phyloP scores from a whole-genome alignment of 2,888 invertebrate genomes.

The Ophioninae sp. region DNA sequence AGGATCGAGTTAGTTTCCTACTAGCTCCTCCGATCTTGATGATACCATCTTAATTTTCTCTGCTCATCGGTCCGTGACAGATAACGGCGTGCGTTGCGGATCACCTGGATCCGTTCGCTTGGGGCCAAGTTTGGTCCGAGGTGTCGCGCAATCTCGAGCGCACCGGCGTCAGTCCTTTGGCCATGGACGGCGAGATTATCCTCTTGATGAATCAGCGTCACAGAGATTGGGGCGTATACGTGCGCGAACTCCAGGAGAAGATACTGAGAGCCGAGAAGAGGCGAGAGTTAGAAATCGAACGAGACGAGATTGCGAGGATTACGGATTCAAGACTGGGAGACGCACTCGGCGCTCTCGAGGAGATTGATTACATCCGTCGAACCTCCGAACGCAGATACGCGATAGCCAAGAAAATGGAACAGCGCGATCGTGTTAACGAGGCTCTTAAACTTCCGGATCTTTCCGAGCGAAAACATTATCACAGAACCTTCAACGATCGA shows the following conservation, averaged over 20 bases:
- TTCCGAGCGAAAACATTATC: slow-evolving; percentile 58
- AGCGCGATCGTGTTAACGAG: slow-evolving; percentile 65
- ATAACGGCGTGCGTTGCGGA: slow-evolving; percentile 80
- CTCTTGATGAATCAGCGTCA: slow-evolving; percentile 76
- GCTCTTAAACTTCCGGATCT: slow-evolving; percentile 64
- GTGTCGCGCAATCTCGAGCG: slow-evolving; percentile 76
- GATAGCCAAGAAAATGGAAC: slow-evolving; percentile 70
- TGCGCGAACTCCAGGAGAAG: slow-evolving; percentile 76
- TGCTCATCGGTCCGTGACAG: slow-evolving; percentile 66
- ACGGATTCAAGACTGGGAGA: slow-evolving; percentile 76
- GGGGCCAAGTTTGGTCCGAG: slow-evolving; percentile 81
- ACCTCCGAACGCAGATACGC: slow-evolving; percentile 79
- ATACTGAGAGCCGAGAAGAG: slow-evolving; percentile 70
- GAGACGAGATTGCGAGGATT: slow-evolving; percentile 75
- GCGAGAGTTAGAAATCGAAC: slow-evolving; percentile 77
- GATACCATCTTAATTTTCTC: background rate
- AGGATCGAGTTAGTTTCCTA: slow-evolving; percentile 76
- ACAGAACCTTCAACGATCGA: slow-evolving; percentile 67
- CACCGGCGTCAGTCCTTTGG: slow-evolving; percentile 76
- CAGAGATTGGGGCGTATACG: slow-evolving; percentile 75
- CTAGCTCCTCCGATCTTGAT: background rate
- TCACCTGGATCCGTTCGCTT: slow-evolving; percentile 80
- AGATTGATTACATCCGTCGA: slow-evolving; percentile 79
- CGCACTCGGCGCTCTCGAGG: slow-evolving; percentile 77
- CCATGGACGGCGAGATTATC: slow-evolving; percentile 78